Percentiles rank a stretch among this genome's conserved stretches.
Conservation (phyloP, 2,797 vertebrate genomes). For the Apogon talboti region DNA sequence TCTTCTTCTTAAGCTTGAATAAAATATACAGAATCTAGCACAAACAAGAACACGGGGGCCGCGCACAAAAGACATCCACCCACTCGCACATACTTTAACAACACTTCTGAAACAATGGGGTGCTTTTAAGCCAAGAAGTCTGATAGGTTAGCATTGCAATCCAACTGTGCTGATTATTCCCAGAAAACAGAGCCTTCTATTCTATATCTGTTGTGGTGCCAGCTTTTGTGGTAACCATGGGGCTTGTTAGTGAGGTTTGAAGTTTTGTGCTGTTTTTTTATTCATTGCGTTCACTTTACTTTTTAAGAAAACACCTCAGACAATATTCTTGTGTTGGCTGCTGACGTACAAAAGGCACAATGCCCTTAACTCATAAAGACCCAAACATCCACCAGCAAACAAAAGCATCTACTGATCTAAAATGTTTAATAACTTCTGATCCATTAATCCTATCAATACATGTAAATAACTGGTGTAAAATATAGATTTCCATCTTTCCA, state of each 20-base stretch:
- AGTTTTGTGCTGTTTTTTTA: conserved; percentile 22
- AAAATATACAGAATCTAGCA: conserved; percentile 16
- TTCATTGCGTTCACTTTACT: conserved; percentile 16
- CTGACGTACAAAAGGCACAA: conserved; percentile 12
- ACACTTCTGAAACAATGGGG: conserved; percentile 53
- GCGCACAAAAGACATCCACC: conserved; percentile 45
- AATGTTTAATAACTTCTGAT: too few relatives aligned
- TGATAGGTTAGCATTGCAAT: conserved; percentile 43
- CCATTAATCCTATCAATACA: too few relatives aligned
- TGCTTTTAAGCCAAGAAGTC: conserved; percentile 46
- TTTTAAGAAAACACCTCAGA: conserved; percentile 15
- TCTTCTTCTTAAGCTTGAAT: not conserved
- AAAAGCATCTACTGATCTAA: too few relatives aligned
- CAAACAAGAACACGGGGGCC: conserved; percentile 26
- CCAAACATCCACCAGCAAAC: too few relatives aligned
- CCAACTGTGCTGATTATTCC: conserved; percentile 55
- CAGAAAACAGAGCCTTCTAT: conserved; percentile 37
- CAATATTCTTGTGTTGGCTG: conserved; percentile 3
- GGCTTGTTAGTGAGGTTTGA: conserved; percentile 48
- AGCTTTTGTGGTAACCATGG: conserved; percentile 57
- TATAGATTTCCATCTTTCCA: too few relatives aligned
- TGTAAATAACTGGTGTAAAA: too few relatives aligned
- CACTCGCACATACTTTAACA: conserved; percentile 45
- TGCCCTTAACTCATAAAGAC: not conserved
- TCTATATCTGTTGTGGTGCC: conserved; percentile 55